Evolutionary conservation across 2,888 invertebrate genomes (phyloP), one percentile per base, ranked within the genome.

Genomic region (Acanthococcus lagerstroemiae): DNA sequence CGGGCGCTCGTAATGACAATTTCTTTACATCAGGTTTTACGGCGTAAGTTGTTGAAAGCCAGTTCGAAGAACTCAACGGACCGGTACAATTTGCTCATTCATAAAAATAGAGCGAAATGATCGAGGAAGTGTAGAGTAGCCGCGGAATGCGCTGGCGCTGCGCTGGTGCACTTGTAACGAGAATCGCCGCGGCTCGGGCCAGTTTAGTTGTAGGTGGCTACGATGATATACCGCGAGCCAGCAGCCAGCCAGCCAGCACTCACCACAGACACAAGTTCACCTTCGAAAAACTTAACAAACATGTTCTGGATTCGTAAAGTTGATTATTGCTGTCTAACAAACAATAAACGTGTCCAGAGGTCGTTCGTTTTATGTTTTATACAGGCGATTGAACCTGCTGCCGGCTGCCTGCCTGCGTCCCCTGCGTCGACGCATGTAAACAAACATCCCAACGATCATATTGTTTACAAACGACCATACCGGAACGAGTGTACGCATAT

Each of bases 191-290:
- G 24, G 52, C 21, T 19, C 52, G 4, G 44, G 44, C 3, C 19
- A 44, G 37, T 37, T 48, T 26, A 26, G 60, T 46, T 60, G 60
- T 60, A 60, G 60, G 60, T 60, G 60, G 60, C 60, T 45, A 7
- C 46, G 19, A 44, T 46, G n/a, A n/a, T n/a, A n/a, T n/a, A n/a
- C n/a, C n/a, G n/a, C n/a, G n/a, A n/a, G n/a, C n/a, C n/a, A n/a
- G n/a, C n/a, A n/a, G n/a, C n/a, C n/a, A n/a, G n/a, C n/a, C n/a
- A n/a, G n/a, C n/a, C 44, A 22, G 19, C 45, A 25, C 46, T 48
- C 60, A 27, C 57, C 57, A 57, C 60, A 60, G 60, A 60, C 60
- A 48, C 60, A 60, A 60, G 60, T 60, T 60, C 60, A 60, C 60
- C 60, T 60, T 60, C 60, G 46, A 60, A 60, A 60, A 60, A 48